A percentile compares a stretch with the other conserved stretches of the same genome.
Evolutionary conservation across 2,797 vertebrate species (phyloP).

Genomic region (Hipposideros larvatus): DNA sequence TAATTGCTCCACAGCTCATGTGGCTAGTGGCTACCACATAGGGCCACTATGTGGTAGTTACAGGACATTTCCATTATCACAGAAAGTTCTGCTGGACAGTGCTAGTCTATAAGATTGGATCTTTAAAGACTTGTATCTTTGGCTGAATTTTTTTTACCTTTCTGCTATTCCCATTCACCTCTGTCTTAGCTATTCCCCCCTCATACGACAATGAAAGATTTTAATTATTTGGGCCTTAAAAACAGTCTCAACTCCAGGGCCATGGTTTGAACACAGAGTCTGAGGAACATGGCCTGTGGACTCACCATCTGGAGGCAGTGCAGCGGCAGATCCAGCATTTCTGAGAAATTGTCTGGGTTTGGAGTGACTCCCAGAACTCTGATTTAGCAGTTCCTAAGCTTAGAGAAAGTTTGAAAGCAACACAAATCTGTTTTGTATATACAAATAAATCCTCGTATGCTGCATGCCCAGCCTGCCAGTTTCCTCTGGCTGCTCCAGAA

Average conservation of each 20-base stretch:
- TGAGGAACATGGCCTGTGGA: slow-evolving; percentile 29
- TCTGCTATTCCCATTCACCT: neutral
- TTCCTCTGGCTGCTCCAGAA: slow-evolving; percentile 70
- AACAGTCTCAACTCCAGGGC: neutral
- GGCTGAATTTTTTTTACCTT: neutral
- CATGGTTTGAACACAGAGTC: neutral
- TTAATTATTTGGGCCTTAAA: neutral
- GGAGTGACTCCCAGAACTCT: slow-evolving; percentile 82
- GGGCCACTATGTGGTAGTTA: too few species aligned
- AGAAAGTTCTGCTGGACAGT: neutral
- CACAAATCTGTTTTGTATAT: slow-evolving; percentile 81
- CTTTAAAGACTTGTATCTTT: neutral
- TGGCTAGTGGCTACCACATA: neutral
- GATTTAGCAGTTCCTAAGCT: slow-evolving; percentile 73
- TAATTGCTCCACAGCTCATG: neutral
- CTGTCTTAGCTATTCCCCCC: neutral
- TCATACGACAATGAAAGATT: neutral
- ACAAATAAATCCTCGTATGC: slow-evolving; percentile 65
- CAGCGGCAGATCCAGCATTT: slow-evolving; percentile 62
- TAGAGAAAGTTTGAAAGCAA: slow-evolving; percentile 73
- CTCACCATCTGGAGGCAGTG: slow-evolving; percentile 56
- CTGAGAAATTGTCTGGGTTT: slow-evolving; percentile 75
- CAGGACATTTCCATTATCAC: neutral
- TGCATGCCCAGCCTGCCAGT: slow-evolving; percentile 65
- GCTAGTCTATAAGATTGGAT: neutral